Evolutionary conservation across 2,113 vertebrate genomes (phyloP).

Genomic region (Nibea albiflora): DNA sequence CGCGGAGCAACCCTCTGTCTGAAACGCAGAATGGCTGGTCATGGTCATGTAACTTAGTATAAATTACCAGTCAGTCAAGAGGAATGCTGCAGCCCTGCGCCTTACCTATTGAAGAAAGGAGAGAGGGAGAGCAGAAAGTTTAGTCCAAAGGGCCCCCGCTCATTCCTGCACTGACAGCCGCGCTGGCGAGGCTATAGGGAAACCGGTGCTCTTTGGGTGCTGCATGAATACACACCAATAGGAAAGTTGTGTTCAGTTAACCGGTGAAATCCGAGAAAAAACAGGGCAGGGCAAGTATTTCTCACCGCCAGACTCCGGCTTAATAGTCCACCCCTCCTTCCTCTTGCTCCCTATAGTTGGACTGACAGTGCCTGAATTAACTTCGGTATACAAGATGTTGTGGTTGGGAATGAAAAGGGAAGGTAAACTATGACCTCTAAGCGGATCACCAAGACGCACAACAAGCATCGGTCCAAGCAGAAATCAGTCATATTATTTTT

Average conservation of each 20-base stretch:
- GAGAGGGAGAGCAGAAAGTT: slow-evolving; percentile 55
- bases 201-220: slow-evolving; percentile 87
- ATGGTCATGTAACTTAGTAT: slow-evolving; percentile 33
- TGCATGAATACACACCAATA: slow-evolving; percentile 98
- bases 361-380: slow-evolving; percentile 61
- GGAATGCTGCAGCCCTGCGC: slow-evolving; percentile 54
- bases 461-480: slow-evolving; percentile 22
- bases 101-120: slow-evolving; percentile 58
- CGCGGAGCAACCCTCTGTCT: slow-evolving; percentile 1
- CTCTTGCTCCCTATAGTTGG: slow-evolving; percentile 42
- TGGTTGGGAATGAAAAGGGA: slow-evolving; percentile 33
- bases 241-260: slow-evolving; percentile 97
- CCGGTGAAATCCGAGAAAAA: slow-evolving; percentile 91
- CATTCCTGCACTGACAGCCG: slow-evolving; percentile 67
- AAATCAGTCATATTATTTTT: slow-evolving; percentile 2
- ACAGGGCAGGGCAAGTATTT: slow-evolving; percentile 82
- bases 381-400: slow-evolving; percentile 38
- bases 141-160: slow-evolving; percentile 53
- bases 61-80: slow-evolving; percentile 47
- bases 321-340: slow-evolving; percentile 62
- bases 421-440: slow-evolving; percentile 44
- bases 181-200: slow-evolving; percentile 68
- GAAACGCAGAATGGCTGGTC: slow-evolving; percentile 11
- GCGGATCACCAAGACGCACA: slow-evolving; percentile 44
- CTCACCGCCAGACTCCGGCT: slow-evolving; percentile 73